These are phyloP conservation scores for Lycophotia porphyrea DNA, from an alignment of 2,888 invertebrate genomes.

Conservation along the genomic window DNA sequence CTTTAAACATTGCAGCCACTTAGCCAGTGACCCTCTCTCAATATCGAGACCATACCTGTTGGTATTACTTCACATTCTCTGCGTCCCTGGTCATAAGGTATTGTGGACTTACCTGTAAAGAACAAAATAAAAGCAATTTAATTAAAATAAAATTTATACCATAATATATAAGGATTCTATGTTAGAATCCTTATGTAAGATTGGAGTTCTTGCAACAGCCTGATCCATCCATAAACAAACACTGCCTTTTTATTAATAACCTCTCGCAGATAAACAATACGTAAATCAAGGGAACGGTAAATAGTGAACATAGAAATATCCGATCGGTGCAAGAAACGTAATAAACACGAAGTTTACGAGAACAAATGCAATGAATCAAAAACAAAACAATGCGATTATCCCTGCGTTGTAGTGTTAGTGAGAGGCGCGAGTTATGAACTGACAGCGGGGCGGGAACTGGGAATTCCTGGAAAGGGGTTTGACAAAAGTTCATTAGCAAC, in stretches of 20 bases:
- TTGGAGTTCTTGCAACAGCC: neutral
- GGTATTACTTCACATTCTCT: neutral
- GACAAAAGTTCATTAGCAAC: too few relatives aligned
- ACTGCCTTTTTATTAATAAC: slow-evolving; percentile 44
- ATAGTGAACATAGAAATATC: slow-evolving; percentile 78
- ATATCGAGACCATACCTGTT: neutral
- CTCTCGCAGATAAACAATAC: slow-evolving; percentile 49
- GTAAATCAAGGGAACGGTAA: slow-evolving; percentile 60
- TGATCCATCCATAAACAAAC: slow-evolving; percentile 19
- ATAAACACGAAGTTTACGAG: slow-evolving; percentile 85
- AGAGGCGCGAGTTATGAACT: slow-evolving; percentile 59
- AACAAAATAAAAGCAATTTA: slow-evolving; percentile 6
- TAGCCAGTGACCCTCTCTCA: neutral
- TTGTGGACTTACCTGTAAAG: slow-evolving; percentile 50
- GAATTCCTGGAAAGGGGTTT: too few relatives aligned
- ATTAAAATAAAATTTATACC: neutral
- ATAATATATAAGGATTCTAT: too few relatives aligned
- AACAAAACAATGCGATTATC: slow-evolving; percentile 90
- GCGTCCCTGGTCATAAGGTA: neutral
- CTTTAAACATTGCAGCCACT: neutral
- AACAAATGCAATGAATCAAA: slow-evolving; percentile 89
- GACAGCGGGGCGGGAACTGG: slow-evolving; percentile 54
- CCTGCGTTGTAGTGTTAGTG: slow-evolving; percentile 79
- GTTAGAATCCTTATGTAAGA: neutral
- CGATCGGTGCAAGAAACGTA: slow-evolving; percentile 83